Evolutionary conservation across 2,888 invertebrate species (phyloP).

Genomic region (Tipula unca): DNA sequence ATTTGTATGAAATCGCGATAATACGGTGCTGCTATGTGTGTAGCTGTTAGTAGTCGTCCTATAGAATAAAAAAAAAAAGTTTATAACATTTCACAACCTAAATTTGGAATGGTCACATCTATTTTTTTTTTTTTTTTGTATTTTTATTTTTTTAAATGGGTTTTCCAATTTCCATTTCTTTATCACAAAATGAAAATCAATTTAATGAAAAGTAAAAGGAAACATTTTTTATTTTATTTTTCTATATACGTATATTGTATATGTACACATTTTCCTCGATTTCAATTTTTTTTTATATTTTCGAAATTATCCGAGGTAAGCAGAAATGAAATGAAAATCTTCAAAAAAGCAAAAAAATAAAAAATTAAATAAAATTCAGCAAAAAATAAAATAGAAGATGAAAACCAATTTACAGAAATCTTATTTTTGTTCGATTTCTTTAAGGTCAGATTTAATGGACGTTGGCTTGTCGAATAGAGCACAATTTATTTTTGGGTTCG

Average conservation of each 20-base stretch:
- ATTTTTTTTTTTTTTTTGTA: neutral
- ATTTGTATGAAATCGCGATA: neutral
- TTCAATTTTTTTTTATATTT: neutral
- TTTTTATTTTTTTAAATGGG: neutral
- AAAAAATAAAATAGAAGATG: neutral
- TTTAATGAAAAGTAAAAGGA: slow-evolving; percentile 4
- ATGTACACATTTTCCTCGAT: neutral
- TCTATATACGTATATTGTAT: neutral
- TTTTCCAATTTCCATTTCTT: neutral
- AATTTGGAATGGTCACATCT: neutral
- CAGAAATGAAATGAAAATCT: neutral
- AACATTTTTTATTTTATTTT: neutral
- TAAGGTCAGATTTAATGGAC: neutral
- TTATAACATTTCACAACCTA: neutral
- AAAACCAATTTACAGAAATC: neutral
- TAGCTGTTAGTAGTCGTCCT: neutral
- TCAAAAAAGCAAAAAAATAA: neutral
- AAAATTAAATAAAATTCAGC: neutral
- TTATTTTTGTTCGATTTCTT: neutral
- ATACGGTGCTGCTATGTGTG: neutral
- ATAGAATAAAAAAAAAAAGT: neutral
- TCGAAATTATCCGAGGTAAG: neutral
- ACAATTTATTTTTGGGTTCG: neutral
- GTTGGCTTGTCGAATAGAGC: neutral
- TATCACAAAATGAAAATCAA: slow-evolving; percentile 14